phyloP scores from a whole-genome alignment of 2,113 vertebrate genomes.

The Eolophus roseicapilla region DNA sequence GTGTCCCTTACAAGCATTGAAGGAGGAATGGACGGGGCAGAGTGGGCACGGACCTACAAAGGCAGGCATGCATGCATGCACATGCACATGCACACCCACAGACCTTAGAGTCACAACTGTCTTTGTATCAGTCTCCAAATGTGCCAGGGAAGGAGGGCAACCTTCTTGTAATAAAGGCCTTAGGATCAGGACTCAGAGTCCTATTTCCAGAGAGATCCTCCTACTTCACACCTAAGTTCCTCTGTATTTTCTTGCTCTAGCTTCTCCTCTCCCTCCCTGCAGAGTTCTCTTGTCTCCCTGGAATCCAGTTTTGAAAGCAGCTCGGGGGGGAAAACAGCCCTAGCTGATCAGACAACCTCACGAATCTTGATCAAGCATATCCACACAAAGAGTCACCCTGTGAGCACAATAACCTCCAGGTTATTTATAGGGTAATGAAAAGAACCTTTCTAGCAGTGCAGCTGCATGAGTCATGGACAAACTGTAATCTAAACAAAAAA shows the following conservation, averaged over 20 bases:
- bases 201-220: background rate
- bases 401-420: background rate
- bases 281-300: background rate
- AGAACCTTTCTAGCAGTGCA: background rate
- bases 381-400: background rate
- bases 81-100: background rate
- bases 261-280: background rate
- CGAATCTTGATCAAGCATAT: background rate
- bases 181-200: background rate
- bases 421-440: background rate
- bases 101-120: background rate
- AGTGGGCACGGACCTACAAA: background rate
- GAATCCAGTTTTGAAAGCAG: background rate
- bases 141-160: background rate
- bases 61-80: background rate
- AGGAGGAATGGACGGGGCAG: fast-evolving
- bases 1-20: background rate
- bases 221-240: background rate
- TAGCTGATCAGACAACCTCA: background rate
- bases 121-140: background rate
- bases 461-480: background rate
- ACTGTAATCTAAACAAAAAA: background rate
- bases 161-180: background rate
- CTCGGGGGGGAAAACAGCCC: background rate
- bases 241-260: background rate